These are phyloP conservation scores for Bellardia bayeri DNA, from an alignment of 2,888 invertebrate genomes.

Conservation along the genomic window DNA sequence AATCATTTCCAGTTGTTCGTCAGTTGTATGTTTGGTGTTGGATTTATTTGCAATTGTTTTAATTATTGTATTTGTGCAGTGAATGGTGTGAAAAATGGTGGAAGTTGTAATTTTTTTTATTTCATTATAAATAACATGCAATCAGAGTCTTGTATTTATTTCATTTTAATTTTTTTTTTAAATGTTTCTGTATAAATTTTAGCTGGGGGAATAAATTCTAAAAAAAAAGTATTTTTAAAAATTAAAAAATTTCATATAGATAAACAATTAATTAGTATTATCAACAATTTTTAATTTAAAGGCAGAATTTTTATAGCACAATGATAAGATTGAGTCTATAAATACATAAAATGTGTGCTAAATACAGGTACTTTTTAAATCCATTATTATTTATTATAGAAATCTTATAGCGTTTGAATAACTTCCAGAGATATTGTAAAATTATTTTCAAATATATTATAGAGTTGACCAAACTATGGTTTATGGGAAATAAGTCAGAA, in stretches of 20 bases:
- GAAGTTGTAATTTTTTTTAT: slow-evolving; percentile 70
- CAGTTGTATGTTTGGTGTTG: slow-evolving; percentile 9
- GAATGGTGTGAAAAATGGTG: slow-evolving; percentile 73
- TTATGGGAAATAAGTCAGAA: no score
- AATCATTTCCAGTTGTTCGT: slow-evolving; percentile 14
- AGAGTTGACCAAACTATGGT: no score
- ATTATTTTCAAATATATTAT: no score
- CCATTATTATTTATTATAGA: no score
- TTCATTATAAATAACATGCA: slow-evolving; percentile 64
- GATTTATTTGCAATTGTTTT: slow-evolving; percentile 55
- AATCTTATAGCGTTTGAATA: no score
- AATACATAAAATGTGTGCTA: no score
- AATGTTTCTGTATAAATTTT: not conserved
- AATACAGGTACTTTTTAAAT: no score
- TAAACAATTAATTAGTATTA: no score
- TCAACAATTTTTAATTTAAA: no score
- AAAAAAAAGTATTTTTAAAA: not conserved
- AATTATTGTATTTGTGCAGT: slow-evolving; percentile 72
- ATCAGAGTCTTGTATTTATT: slow-evolving; percentile 36
- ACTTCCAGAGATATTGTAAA: no score
- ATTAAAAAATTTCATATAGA: not conserved
- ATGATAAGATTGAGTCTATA: no score
- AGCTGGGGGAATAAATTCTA: slow-evolving; percentile 6
- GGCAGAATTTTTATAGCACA: no score
- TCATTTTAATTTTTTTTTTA: slow-evolving; percentile 23